Evolutionary conservation across 1,140 invertebrate species (phyloP), one percentile per base, ranked within the genome.

Genomic region (Tachypleus tridentatus): DNA sequence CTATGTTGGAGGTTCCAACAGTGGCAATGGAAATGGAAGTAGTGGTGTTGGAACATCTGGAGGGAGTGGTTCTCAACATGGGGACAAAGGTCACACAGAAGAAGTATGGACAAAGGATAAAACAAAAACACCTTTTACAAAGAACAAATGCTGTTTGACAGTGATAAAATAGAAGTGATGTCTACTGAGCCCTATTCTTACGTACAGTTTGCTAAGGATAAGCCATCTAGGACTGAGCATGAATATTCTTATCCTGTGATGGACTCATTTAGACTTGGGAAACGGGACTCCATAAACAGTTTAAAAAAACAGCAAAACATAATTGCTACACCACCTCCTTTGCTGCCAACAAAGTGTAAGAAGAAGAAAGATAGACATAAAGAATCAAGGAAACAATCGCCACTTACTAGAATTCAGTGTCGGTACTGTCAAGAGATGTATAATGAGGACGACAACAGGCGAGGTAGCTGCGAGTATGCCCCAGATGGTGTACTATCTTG

Each of bases 401-500:
- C n/a, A n/a, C 7, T 54, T 7, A 51, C 11, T 57, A 68, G 71
- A 11, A 70, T 72, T 6, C 72, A 75, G 59, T 81, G 80, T 68
- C 74, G 75, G 64, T 76, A 80, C 67, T 81, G 80, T 71, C 75
- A 77, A 58, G 78, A 80, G 62, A 74, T 74, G 67, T 82, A 80
- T 70, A 74, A 74, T 49, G 84, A 87, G 71, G 89, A 91, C 63
- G 84, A 86, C 57, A 95, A 95, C 79, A 79, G 82, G 48, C 80
- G 85, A 49, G 92, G 91, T 29, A 84, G 85, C 50, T 96, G 93
- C 77, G 87, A 93, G 73, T 91, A 86, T 75, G 91, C 90, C 4
- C 92, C 93, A 2, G 92, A 96, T 80, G 84, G 83, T 67, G 84
- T 89, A 71, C 84, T 83, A 67, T 82, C 84, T 48, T 87, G 87